Conservation (phyloP, 2,888 invertebrate genomes). For the Chrysolina americana region DNA sequence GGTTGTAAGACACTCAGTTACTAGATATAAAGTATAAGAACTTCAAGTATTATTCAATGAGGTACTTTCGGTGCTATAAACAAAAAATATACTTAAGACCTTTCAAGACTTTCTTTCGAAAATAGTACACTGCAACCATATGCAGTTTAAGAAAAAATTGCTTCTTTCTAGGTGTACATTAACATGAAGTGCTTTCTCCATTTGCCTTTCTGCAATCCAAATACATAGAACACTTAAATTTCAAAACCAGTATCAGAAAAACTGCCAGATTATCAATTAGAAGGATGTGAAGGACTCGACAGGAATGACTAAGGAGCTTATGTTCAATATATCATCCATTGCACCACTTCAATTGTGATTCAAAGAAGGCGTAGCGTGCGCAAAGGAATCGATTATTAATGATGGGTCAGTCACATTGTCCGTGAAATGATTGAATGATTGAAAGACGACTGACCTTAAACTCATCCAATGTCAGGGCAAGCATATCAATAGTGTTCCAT, state of each 20-base stretch:
- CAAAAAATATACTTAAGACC: too few relatives aligned
- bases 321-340: slow-evolving; percentile 1
- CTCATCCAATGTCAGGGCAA: slow-evolving; percentile 9
- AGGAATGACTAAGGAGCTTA: neutral
- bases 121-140: too few relatives aligned
- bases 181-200: too few relatives aligned
- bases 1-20: too few relatives aligned
- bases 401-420: slow-evolving; percentile 10
- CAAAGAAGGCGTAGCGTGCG: neutral
- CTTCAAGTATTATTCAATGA: too few relatives aligned
- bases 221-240: neutral
- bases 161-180: too few relatives aligned
- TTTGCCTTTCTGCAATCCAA: too few relatives aligned
- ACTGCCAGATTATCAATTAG: neutral
- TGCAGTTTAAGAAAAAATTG: too few relatives aligned
- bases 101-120: too few relatives aligned
- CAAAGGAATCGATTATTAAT: neutral
- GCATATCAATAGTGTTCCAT: neutral
- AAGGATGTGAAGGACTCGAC: neutral
- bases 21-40: too few relatives aligned
- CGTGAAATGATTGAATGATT: slow-evolving; percentile 7
- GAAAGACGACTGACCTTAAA: neutral
- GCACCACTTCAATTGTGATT: neutral
- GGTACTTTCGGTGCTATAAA: too few relatives aligned
- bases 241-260: neutral